phyloP scores from a whole-genome alignment of 2,888 invertebrate genomes.

The Drosophila subquinaria region DNA sequence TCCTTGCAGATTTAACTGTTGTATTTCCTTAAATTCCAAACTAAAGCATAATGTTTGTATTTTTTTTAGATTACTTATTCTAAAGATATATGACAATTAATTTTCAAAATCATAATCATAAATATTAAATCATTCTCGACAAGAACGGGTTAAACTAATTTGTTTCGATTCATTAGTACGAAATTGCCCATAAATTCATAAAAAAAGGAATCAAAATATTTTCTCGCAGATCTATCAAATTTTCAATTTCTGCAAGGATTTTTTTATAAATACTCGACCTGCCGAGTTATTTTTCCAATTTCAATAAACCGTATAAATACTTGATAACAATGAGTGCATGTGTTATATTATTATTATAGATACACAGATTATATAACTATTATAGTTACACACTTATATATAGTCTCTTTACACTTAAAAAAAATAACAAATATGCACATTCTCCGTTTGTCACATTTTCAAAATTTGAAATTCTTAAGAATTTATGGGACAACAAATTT shows the following conservation, averaged over 20 bases:
- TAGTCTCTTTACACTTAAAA: background rate
- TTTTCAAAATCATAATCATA: background rate
- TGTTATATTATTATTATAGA: conserved; percentile 12
- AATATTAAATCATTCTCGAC: too few relatives aligned
- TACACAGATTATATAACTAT: conserved; percentile 6
- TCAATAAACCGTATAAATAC: conserved; percentile 8
- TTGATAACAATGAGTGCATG: conserved; percentile 46
- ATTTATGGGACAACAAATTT: background rate
- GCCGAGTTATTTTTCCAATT: conserved; percentile 1
- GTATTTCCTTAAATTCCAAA: background rate
- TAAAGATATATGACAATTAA: background rate
- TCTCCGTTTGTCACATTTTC: too few relatives aligned
- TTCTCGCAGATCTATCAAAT: background rate
- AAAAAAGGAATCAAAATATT: background rate
- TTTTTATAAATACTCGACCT: conserved; percentile 6
- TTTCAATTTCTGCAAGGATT: conserved; percentile 17
- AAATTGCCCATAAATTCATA: background rate
- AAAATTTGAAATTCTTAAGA: too few relatives aligned
- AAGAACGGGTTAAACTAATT: too few relatives aligned
- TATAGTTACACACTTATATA: conserved; percentile 13
- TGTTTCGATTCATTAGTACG: too few relatives aligned
- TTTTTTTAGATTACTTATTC: background rate
- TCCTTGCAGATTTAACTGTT: conserved; percentile 8
- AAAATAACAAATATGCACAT: too few relatives aligned
- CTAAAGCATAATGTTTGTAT: too few relatives aligned